These are phyloP conservation scores for Lichenostomus cassidix DNA, from an alignment of 2,113 vertebrate genomes.

Conservation along the genomic window DNA sequence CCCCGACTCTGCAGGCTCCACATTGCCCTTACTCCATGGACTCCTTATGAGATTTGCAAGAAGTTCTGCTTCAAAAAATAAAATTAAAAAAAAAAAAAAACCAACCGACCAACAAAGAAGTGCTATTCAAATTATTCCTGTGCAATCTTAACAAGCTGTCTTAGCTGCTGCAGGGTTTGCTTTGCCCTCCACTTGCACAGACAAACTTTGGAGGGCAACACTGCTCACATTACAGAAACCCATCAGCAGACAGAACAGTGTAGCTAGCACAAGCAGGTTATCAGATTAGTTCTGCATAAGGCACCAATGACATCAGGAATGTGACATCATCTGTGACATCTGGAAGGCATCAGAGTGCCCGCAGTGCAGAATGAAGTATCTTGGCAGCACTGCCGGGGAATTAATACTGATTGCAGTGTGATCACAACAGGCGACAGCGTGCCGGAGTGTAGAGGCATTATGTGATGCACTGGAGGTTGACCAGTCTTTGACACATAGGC, in stretches of 20 bases:
- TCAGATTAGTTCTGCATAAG: not conserved
- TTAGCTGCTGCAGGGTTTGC: not conserved
- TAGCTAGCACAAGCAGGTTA: not conserved
- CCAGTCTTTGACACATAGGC: not conserved
- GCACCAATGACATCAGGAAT: not conserved
- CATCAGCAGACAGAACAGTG: not conserved
- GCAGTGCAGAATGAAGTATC: not conserved
- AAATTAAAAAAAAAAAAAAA: not conserved
- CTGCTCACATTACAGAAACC: not conserved
- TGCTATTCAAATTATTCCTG: not conserved
- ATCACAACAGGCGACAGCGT: fast-evolving
- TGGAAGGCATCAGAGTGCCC: not conserved
- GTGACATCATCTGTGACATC: not conserved
- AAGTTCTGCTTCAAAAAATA: not conserved
- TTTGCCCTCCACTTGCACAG: not conserved
- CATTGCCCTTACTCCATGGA: not conserved
- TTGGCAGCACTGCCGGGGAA: not conserved
- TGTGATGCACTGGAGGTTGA: not conserved
- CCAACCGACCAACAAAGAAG: not conserved
- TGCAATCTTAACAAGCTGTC: not conserved
- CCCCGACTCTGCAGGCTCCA: not conserved
- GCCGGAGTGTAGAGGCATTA: not conserved
- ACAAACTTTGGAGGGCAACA: not conserved
- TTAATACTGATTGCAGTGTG: not conserved
- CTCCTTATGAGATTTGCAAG: not conserved